Base-by-base conservation (phyloP, 1,140 invertebrate species). In the Pteromalus puparum region DNA sequence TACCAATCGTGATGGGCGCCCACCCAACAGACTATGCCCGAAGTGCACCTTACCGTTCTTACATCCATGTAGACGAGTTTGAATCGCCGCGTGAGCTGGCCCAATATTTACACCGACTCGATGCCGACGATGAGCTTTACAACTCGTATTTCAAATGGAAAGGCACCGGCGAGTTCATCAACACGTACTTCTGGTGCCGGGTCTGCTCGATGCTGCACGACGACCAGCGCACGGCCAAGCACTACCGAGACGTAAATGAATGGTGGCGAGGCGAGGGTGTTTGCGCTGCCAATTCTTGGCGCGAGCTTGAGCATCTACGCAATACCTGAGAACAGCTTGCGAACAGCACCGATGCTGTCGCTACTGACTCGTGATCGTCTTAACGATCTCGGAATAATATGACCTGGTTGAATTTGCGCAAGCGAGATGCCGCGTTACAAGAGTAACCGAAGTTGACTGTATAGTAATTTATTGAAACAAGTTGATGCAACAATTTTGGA, bases 1-100 rank as follows among this genome's bases (percentile, higher is more conserved):
- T 99, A 73, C 98, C 98, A 0, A 97, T 99, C 75, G 98, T 99
- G 24, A 99, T 99, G 98, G 99, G 99, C 1, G 98, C 97, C 0
- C 95, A 96, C 53, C 96, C 96, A 0, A 96, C 97, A 46, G 98
- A 99, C 90, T 99, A 99, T 92, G 95, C 95, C 78, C 95, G 95
- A 48, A 95, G 95, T 82, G 97, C 98, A 2, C 98, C 99, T 0
- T 95, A 97, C 87, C 95, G 97, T 87, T 98, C 98, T 0, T 97
- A 95, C 91, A 97, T 99, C 42, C 98, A 99, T 92, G 97, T 99
- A 1, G 97, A 99, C 89, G 98, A 99, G 91, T 99, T 99, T 90
- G 95, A 95, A 3, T 96, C 96, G 13, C 96, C 98, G 0, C 95
- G 96, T 87, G 95, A 97, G 87, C 91, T 99, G 42, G 98, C 98